Base-by-base conservation (phyloP, 2,113 vertebrate genomes). In the Lynx canadensis region DNA sequence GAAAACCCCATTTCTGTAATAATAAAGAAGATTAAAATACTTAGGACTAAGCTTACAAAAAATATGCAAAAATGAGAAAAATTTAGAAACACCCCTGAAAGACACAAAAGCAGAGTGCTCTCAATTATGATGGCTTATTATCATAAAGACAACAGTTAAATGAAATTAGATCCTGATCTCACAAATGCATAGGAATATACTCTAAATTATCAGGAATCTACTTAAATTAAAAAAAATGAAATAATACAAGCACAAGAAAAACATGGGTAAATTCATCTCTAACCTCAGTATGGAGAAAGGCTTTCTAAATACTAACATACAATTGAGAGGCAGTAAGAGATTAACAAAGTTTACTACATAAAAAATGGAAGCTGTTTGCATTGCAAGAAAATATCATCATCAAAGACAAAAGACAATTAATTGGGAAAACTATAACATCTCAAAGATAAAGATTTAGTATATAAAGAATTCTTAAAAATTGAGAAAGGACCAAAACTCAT, bases 381-480 rank as follows among this genome's bases (percentile, higher is more conserved):
- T 48, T 65, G 14, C 12, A 91, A 95, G 80, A 83, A 45, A 80
- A 29, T 3, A 79, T 38, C 50, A 41, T 63, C 91, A 69, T 60
- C 48, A 60, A 38, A 91, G 66, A 6, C 55, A 81, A 87, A 71
- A 80, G 55, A 81, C 50, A 85, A 93, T 60, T 52, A 78, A 36
- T 21, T 15, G 29, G 52, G n/a, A 48, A 66, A 60, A 81, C 16
- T 78, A 36, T 23, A 74, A 69, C 29, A 50, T 33, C 63, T 38
- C 65, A 91, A 48, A 66, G 33, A 69, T 36, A 80, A 79, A n/a
- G 50, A 87, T 14, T 66, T 85, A 50, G 74, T 69, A 93, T 45
- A 69, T 80, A 66, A 89, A 74, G n/a, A 84, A 90, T 90, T 90
- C 50, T 90, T 91, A 86, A 81, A 86, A 91, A 74, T 1, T 50